Evolutionary conservation across 2,888 invertebrate genomes (phyloP), one percentile per base, ranked within the genome.

Genomic region (Spicauda simplicius): DNA sequence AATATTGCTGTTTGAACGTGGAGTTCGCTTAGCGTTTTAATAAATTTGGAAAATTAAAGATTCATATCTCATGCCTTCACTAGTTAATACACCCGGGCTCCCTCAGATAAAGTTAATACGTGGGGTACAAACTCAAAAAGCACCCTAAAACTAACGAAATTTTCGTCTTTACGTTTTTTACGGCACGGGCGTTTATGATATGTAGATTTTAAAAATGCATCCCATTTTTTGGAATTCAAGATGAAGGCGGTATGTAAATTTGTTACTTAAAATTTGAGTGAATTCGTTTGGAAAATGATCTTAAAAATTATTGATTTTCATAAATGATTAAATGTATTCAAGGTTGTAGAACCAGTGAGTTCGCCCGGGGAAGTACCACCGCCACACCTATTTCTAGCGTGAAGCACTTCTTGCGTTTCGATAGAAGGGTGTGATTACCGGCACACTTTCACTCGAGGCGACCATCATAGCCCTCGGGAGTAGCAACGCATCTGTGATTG

Each of bases 21-120:
- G 85, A 88, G 86, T 90, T 86, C 90, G 91, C 90, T 90, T 91
- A 90, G 90, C 89, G 90, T 90, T 91, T 90, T 91, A 91, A 92
- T 91, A 92, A 91, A 91, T 92, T 91, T 90, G 90, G 89, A 89
- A 91, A 91, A 92, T 92, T 91, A 91, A 92, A 91, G 91, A 91
- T 92, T 91, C 90, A 92, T 91, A 92, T 92, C 91, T 81, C 85
- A 87, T 87, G 83, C 80, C 82, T 81, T 82, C 82, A 88, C 89
- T 91, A 90, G 88, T 80, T 78, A 77, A 82, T 80, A 77, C 80
- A 69, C 81, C 79, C 75, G 79, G 77, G 25, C 75, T 78, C 74
- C 74, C 74, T 73, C 74, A 72, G 77, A 78, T 81, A 75, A 77
- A 78, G 77, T 75, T 73, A 75, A 54, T 65, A 65, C 52, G 64